phyloP scores from a whole-genome alignment of 2,113 vertebrate genomes.

The Hippocampus guttulatus region DNA sequence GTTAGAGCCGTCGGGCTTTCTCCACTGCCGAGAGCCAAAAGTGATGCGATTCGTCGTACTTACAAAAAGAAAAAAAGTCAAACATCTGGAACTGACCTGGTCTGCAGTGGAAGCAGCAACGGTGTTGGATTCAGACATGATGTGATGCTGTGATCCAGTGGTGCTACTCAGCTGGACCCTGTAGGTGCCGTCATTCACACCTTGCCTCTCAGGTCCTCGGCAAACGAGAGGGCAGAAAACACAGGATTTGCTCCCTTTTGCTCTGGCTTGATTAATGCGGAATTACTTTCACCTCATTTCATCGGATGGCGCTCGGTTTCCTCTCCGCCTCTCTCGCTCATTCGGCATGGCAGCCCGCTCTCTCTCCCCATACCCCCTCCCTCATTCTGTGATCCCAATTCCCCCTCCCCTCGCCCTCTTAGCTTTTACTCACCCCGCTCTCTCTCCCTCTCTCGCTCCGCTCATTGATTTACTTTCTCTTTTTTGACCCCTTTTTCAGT shows the following conservation, averaged over 20 bases:
- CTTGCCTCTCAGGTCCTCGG: slow-evolving; percentile 72
- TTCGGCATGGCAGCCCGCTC: slow-evolving; percentile 71
- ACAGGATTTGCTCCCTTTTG: slow-evolving; percentile 73
- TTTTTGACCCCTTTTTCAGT: slow-evolving; percentile 35
- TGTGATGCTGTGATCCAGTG: slow-evolving; percentile 69
- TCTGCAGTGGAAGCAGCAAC: slow-evolving; percentile 64
- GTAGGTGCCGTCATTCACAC: slow-evolving; percentile 77
- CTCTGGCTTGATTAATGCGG: slow-evolving; percentile 80
- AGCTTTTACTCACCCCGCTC: slow-evolving; percentile 49
- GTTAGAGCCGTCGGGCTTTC: background rate
- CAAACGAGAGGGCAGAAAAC: slow-evolving; percentile 49
- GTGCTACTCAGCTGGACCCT: slow-evolving; percentile 69
- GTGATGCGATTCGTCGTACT: background rate
- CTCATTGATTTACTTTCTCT: slow-evolving; percentile 43
- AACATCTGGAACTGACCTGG: slow-evolving; percentile 72
- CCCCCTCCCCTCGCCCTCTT: slow-evolving; percentile 38
- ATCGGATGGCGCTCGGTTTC: slow-evolving; percentile 79
- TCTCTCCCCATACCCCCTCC: slow-evolving; percentile 41
- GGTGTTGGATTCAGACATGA: slow-evolving; percentile 74
- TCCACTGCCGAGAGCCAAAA: background rate
- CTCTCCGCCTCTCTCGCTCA: slow-evolving; percentile 79
- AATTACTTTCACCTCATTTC: slow-evolving; percentile 85
- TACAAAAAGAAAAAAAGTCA: background rate
- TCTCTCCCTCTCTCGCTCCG: slow-evolving; percentile 12
- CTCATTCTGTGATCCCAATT: slow-evolving; percentile 45